Base-by-base conservation (phyloP, 2,888 invertebrate species). In the Mesorhabditis belari region DNA sequence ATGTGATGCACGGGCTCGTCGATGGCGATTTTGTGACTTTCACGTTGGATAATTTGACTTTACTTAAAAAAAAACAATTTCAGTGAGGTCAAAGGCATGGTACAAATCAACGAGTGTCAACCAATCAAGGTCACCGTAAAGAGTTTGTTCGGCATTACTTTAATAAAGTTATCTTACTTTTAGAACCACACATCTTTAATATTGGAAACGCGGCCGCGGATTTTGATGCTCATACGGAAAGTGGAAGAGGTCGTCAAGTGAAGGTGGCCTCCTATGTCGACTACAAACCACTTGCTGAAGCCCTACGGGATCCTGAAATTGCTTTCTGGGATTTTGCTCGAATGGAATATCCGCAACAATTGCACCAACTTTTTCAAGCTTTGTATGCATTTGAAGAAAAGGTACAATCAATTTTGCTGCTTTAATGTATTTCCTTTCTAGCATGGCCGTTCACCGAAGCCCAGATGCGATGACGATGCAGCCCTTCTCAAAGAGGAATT, bases 21-120 rank as follows among this genome's bases (percentile, higher is more conserved):
- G 93, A 94, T 83, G 96, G 94, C 21, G 94, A 98, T 83, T 88
- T 88, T 83, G 93, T 99, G 9, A 92, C 92, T 4, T 98, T 98
- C 82, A 35, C 12, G 44, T n/a, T 17, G 12, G 44, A 17, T 35
- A 35, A 35, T 17, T 35, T 35, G 44, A n/a, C 12, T n/a, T n/a
- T 35, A 35, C n/a, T 35, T n/a, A n/a, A 35, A 35, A 9, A 35
- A 35, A 9, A 35, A 17, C 44, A 17, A n/a, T n/a, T 35, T 35
- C n/a, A 88, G 88, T 44, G 96, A 98, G 86, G 87, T 98, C 0
- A 88, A 91, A 83, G 98, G 98, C 49, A 95, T 96, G 93, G 87
- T 86, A 0, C 91, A 95, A 82, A 84, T 99, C 51, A 98, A 99
- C 83, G 89, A 88, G 58, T 90, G 90, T 81, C 60, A 67, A 70